Percentiles rank a stretch among this genome's conserved stretches.
These are phyloP conservation scores for Arrhamphus sclerolepis DNA, from an alignment of 2,797 vertebrate genomes.

Conservation along the genomic window DNA sequence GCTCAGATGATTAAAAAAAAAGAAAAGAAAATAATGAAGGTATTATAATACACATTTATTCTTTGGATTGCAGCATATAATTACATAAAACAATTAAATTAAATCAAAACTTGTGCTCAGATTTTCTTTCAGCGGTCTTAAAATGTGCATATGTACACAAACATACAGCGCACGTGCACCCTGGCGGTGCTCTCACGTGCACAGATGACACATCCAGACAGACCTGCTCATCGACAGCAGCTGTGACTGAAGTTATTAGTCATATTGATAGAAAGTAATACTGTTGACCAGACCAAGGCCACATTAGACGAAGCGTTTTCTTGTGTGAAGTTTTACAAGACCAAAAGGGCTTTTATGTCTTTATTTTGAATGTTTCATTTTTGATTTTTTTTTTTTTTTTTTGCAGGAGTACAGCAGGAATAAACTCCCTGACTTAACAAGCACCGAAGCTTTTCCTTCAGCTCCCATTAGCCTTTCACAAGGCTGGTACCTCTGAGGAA, in stretches of 20 bases:
- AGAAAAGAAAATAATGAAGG: constrained; percentile 81
- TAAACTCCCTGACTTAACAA: constrained; percentile 31
- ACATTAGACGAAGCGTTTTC: background rate
- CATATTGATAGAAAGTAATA: constrained; percentile 48
- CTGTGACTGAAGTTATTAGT: constrained; percentile 41
- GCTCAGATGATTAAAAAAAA: constrained; percentile 76
- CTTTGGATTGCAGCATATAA: constrained; percentile 94
- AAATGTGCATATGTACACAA: constrained; percentile 60
- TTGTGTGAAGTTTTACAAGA: constrained; percentile 1
- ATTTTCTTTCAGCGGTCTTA: constrained; percentile 70
- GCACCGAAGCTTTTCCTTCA: constrained; percentile 39
- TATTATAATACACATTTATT: constrained; percentile 88
- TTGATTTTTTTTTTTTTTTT: background rate
- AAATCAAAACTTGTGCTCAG: constrained; percentile 83
- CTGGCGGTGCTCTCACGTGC: constrained; percentile 43
- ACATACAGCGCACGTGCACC: constrained; percentile 42
- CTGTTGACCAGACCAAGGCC: constrained; percentile 44
- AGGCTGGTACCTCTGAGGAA: constrained; percentile 29
- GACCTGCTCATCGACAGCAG: constrained; percentile 57
- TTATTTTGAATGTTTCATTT: too few species aligned
- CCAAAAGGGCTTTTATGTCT: constrained; percentile 9
- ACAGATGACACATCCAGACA: constrained; percentile 48
- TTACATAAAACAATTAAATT: constrained; percentile 80
- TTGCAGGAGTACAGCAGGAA: constrained; percentile 18
- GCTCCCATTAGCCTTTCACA: constrained; percentile 11